Percentiles rank a stretch among this genome's conserved stretches.
These are phyloP conservation scores for Acropternis orthonyx DNA, from an alignment of 2,797 vertebrate genomes.

Conservation along the genomic window DNA sequence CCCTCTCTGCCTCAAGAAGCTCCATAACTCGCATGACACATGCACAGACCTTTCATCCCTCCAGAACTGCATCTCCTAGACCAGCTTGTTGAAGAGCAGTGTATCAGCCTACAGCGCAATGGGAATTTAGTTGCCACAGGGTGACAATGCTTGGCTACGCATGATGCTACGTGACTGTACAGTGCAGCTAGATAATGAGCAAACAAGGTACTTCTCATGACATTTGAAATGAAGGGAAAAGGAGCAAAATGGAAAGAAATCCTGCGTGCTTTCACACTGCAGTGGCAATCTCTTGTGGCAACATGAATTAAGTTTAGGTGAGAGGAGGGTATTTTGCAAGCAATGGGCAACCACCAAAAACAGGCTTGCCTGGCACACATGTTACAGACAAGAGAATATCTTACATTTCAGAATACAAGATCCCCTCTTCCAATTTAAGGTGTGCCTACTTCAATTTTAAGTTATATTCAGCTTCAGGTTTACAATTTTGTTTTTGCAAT, in stretches of 20 bases:
- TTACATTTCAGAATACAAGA: neutral
- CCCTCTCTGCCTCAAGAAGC: neutral
- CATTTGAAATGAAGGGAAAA: neutral
- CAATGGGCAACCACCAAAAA: neutral
- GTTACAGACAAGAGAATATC: slow-evolving; percentile 27
- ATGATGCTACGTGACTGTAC: neutral
- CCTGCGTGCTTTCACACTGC: slow-evolving; percentile 6
- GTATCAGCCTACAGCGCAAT: neutral
- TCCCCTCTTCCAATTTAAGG: slow-evolving; percentile 44
- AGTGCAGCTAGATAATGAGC: neutral
- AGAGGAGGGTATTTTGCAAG: slow-evolving; percentile 31
- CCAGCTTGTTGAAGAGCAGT: neutral
- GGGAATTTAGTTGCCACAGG: neutral
- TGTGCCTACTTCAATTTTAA: slow-evolving; percentile 69
- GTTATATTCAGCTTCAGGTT: slow-evolving; percentile 65
- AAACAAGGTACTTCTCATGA: neutral
- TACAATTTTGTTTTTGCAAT: slow-evolving; percentile 44
- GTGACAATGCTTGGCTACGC: neutral
- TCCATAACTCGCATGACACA: fast-evolving
- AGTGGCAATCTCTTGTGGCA: slow-evolving; percentile 41
- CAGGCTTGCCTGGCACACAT: slow-evolving; percentile 2
- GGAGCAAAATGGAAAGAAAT: neutral
- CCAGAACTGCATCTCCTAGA: neutral
- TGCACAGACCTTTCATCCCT: neutral
- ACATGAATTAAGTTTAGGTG: neutral